Conservation (phyloP, 2,888 invertebrate genomes). For the Adelognathus sp. region DNA sequence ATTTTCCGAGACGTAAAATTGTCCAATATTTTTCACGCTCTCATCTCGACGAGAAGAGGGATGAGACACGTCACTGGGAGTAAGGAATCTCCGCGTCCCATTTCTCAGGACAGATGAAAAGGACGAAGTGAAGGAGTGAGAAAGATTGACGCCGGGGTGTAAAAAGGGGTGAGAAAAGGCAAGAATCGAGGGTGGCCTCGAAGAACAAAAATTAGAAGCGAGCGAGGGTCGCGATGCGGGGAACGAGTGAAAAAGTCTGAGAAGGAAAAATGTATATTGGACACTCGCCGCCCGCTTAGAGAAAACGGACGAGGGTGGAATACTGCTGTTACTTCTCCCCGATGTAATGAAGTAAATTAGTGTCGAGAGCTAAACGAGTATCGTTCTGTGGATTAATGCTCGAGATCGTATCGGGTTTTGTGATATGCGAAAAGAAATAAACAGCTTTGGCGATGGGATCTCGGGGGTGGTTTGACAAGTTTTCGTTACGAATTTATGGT, state of each 20-base stretch:
- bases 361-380: slow-evolving; percentile 57
- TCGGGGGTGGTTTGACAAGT: background rate
- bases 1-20: slow-evolving; percentile 79
- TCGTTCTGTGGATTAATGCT: slow-evolving; percentile 56
- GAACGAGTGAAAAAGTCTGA: slow-evolving; percentile 25
- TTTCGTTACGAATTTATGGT: too few relatives aligned
- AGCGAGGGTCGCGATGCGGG: slow-evolving; percentile 50
- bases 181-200: slow-evolving; percentile 66
- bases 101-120: background rate
- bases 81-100: slow-evolving; percentile 18
- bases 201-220: slow-evolving; percentile 72
- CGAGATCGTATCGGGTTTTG: slow-evolving; percentile 51
- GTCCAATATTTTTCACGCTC: slow-evolving; percentile 79
- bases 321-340: slow-evolving; percentile 24
- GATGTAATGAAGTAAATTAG: slow-evolving; percentile 59
- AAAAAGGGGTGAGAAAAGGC: slow-evolving; percentile 74
- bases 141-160: slow-evolving; percentile 35
- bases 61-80: slow-evolving; percentile 65
- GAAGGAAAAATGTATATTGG: slow-evolving; percentile 58
- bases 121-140: slow-evolving; percentile 14
- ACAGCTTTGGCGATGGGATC: background rate
- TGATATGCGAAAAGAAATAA: slow-evolving; percentile 13
- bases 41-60: slow-evolving; percentile 53
- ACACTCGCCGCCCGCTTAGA: slow-evolving; percentile 39
- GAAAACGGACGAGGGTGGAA: slow-evolving; percentile 48